Conservation (phyloP, 2,888 invertebrate species). For the Scrobipalpa atriplicella region DNA sequence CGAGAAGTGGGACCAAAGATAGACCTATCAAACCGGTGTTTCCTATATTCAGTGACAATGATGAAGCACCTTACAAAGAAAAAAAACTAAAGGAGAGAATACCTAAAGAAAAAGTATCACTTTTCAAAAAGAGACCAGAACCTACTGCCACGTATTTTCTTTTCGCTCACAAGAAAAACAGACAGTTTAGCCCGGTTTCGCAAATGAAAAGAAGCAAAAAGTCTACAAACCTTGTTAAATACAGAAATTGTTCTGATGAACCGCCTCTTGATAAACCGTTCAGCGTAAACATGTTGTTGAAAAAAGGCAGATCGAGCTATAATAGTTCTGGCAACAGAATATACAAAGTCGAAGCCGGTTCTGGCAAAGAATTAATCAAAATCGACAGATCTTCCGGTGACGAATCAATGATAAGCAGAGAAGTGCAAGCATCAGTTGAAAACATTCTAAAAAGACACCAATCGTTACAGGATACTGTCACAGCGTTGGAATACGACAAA, state of each 20-base stretch:
- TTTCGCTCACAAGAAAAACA: slow-evolving; percentile 6
- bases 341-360: neutral
- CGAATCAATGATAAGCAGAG: slow-evolving; percentile 34
- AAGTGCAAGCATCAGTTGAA: slow-evolving; percentile 43
- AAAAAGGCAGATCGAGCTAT: neutral
- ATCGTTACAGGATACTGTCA: slow-evolving; percentile 48
- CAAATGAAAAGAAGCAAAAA: slow-evolving; percentile 63
- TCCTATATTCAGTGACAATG: slow-evolving; percentile 11
- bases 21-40: neutral
- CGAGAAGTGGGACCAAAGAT: neutral
- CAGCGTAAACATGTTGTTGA: slow-evolving; percentile 57
- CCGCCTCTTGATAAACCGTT: slow-evolving; percentile 57
- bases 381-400: neutral
- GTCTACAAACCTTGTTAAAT: slow-evolving; percentile 69
- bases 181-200: neutral
- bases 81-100: neutral
- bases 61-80: neutral
- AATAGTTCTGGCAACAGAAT: neutral
- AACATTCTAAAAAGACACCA: slow-evolving; percentile 41
- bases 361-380: neutral
- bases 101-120: neutral
- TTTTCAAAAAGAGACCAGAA: neutral
- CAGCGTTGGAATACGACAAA: slow-evolving; percentile 51
- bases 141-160: slow-evolving; percentile 7
- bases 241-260: slow-evolving; percentile 58